phyloP scores from a whole-genome alignment of 1,140 invertebrate genomes.

The Drosophila nasuta region DNA sequence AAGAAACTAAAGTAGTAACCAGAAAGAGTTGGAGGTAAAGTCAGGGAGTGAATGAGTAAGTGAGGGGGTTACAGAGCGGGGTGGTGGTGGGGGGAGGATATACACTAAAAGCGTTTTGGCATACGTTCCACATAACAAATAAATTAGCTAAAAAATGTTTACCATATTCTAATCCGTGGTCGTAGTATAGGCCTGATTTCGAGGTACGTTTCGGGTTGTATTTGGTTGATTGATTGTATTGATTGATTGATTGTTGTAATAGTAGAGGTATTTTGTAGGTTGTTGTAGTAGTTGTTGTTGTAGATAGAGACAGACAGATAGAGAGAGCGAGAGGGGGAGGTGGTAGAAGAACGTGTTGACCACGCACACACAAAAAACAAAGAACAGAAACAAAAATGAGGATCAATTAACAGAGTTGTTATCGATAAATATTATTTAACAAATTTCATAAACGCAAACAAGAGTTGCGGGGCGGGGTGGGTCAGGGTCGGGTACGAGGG shows the following conservation, averaged over 20 bases:
- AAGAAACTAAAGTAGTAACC: not conserved
- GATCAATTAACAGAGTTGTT: constrained; percentile 5
- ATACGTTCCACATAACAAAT: constrained; percentile 70
- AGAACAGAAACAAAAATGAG: constrained; percentile 22
- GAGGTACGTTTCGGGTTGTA: constrained; percentile 37
- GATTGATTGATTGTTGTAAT: constrained; percentile 25
- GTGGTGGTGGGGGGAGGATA: not conserved
- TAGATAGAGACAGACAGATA: constrained; percentile 42
- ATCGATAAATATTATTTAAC: constrained; percentile 4
- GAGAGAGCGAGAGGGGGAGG: constrained; percentile 2
- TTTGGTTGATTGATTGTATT: constrained; percentile 42
- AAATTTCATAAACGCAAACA: not conserved
- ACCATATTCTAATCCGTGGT: constrained; percentile 96
- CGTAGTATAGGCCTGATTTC: constrained; percentile 91
- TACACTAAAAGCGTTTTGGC: constrained; percentile 66
- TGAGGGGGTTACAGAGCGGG: not conserved
- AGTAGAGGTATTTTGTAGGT: constrained; percentile 49
- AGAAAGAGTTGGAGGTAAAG: not conserved
- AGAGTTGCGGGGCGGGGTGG: not conserved
- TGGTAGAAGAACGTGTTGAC: constrained; percentile 34
- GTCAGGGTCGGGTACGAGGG: constrained; percentile 2
- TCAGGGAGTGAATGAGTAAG: not conserved
- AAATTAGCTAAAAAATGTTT: constrained; percentile 86
- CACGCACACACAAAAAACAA: constrained; percentile 68
- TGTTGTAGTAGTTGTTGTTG: constrained; percentile 43